Conservation (phyloP, 92 coral and sea anemone species). For the Metridium senile region DNA sequence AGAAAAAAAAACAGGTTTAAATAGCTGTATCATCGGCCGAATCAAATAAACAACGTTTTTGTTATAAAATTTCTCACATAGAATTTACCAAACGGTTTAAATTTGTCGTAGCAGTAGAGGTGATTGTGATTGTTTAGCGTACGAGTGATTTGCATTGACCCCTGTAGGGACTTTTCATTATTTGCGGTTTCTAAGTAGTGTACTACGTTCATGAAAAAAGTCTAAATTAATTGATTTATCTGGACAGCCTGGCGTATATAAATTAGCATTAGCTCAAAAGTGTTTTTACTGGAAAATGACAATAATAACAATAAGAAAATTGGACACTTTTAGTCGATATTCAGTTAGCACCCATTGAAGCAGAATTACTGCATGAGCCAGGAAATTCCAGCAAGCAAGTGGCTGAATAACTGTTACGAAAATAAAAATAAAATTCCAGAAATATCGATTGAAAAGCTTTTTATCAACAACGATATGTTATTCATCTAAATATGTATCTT, state of each 20-base stretch:
- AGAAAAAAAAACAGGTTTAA: background rate
- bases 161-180: background rate
- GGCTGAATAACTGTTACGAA: background rate
- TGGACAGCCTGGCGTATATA: slow-evolving; percentile 11
- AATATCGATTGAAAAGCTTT: no score
- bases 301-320: background rate
- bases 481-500: no score
- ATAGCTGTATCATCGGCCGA: background rate
- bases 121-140: slow-evolving; percentile 1
- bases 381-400: slow-evolving; percentile 10
- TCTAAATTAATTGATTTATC: background rate
- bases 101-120: background rate
- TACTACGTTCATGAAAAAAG: background rate
- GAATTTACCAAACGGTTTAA: background rate
- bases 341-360: no score
- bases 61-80: background rate
- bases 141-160: slow-evolving; percentile 7
- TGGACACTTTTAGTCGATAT: background rate
- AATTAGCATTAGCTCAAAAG: background rate
- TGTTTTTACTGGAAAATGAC: background rate
- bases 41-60: background rate
- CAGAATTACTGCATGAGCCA: background rate
- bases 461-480: no score
- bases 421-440: no score
- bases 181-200: slow-evolving; percentile 1